These are phyloP conservation scores for Drosophila leontia DNA, from an alignment of 1,140 invertebrate species.

Conservation along the genomic window DNA sequence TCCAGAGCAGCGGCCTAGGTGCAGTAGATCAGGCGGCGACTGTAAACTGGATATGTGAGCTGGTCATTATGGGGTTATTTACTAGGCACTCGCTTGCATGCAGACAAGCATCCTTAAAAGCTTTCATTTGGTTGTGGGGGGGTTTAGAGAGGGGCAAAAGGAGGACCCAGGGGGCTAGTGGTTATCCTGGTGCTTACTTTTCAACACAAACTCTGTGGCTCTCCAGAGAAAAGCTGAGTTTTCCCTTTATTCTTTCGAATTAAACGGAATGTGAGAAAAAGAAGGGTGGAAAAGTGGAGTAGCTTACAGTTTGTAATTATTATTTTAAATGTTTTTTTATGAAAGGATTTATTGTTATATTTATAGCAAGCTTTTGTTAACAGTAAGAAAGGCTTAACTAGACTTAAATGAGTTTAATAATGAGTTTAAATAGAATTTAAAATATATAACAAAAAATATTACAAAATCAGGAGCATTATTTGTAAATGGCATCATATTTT, in stretches of 20 bases:
- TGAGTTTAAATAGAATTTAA: too few relatives aligned
- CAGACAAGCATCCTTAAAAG: conserved; percentile 37
- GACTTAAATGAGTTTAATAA: too few relatives aligned
- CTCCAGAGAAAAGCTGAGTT: not conserved
- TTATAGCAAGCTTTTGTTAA: not conserved
- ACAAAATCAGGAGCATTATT: not conserved
- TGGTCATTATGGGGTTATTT: conserved; percentile 60
- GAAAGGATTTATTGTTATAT: not conserved
- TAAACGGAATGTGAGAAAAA: not conserved
- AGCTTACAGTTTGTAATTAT: not conserved
- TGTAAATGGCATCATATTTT: too few relatives aligned
- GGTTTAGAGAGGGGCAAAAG: not conserved
- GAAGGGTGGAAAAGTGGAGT: not conserved
- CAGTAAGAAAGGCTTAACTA: too few relatives aligned
- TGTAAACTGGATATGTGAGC: conserved; percentile 52
- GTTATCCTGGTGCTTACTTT: conserved; percentile 18
- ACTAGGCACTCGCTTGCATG: conserved; percentile 20
- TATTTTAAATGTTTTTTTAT: not conserved
- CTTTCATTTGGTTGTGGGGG: not conserved
- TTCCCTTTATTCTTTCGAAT: not conserved
- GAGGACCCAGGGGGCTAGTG: not conserved
- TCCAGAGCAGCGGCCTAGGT: conserved; percentile 10
- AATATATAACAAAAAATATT: not conserved
- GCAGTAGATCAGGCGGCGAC: conserved; percentile 26
- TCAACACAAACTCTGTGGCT: not conserved